Base-by-base conservation (phyloP, 2,113 vertebrate species). In the Dendrocopos noguchii region DNA sequence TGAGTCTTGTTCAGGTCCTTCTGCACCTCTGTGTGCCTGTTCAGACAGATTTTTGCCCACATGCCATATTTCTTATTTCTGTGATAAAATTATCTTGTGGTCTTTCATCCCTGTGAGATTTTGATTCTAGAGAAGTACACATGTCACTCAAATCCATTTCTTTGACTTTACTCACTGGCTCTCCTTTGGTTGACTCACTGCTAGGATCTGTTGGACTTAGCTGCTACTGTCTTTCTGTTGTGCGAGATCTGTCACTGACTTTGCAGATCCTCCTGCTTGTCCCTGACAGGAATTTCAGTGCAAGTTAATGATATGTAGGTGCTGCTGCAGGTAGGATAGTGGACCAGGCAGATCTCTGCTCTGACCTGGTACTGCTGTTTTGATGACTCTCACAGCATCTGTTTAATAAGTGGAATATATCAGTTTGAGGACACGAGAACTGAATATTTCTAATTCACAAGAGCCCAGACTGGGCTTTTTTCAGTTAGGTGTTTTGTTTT, bases 321-420 rank as follows among this genome's bases (percentile, higher is more conserved):
- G 70, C 65, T 86, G 73, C 25, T 75, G 50, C 29, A 72, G 61
- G 24, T 39, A 55, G 47, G 46, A 27, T 83, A 80, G 17, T 71
- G 65, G 17, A 47, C 21, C 36, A 47, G 36, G 65, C 79, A 91
- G 36, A 47, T 16, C 14, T 74, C 19, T 91, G 80, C 56, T 80
- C 33, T 80, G 76, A 39, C 56, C 80, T 22, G 34, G 52, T 44
- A 34, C 47, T 80, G 28, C 60, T 93, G 52, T 66, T 88, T 31
- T 67, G 72, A 7, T 0, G 5, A n/a, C 29, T 91, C n/a, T 80
- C 12, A 10, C 15, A 56, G 68, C 70, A 60, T 74, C 78, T 89
- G 56, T 85, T 92, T 65, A 67, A 83, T 83, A 22, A 9, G 76
- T 83, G 33, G 57, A 94, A 68, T 82, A 4, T 29, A 78, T 80